Evolutionary conservation across 2,888 invertebrate species (phyloP), one percentile per base, ranked within the genome.

Genomic region (Drosophila prolongata): DNA sequence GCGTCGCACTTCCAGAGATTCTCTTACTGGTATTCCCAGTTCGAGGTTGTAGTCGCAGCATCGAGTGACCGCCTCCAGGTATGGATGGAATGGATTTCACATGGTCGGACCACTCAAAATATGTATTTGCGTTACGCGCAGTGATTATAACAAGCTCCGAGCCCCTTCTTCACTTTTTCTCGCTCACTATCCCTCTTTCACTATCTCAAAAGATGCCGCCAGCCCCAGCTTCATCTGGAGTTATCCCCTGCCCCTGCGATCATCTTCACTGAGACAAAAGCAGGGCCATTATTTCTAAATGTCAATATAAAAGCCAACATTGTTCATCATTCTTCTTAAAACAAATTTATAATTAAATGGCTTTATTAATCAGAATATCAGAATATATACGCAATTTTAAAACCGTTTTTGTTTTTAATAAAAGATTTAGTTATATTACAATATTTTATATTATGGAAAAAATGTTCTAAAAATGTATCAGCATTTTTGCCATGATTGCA

Each of bases 111-210:
- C 86, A 85, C 82, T 83, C 82, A 83, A 85, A 85, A 82, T 80
- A 82, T 85, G 75, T 83, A 83, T 83, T 83, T 83, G 69, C 83
- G 82, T 85, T 83, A 83, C 86, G 83, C 82, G 83, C 83, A 58
- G 83, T 85, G 82, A 83, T 85, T 83, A 83, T 85, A 83, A 85
- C 82, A 74, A 85, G 83, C 62, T 59, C n/a, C 11, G 62, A 62
- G 42, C 42, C 49, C 49, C 62, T 16, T 43, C 59, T 37, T 24
- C 37, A 37, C 46, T 37, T 27, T 46, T 56, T 46, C 62, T 35
- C 14, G 35, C 60, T 59, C 16, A n/a, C 42, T 16, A 30, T 19
- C 16, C 62, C 62, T 64, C 60, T 59, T 50, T 49, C 35, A 47
- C 49, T 43, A 46, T 46, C 71, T 71, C 70, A 71, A 71, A 67